A percentile compares a stretch with the other conserved stretches of the same genome.
These are phyloP conservation scores for Mamestra configurata DNA, from an alignment of 1,140 invertebrate species.

Conservation along the genomic window DNA sequence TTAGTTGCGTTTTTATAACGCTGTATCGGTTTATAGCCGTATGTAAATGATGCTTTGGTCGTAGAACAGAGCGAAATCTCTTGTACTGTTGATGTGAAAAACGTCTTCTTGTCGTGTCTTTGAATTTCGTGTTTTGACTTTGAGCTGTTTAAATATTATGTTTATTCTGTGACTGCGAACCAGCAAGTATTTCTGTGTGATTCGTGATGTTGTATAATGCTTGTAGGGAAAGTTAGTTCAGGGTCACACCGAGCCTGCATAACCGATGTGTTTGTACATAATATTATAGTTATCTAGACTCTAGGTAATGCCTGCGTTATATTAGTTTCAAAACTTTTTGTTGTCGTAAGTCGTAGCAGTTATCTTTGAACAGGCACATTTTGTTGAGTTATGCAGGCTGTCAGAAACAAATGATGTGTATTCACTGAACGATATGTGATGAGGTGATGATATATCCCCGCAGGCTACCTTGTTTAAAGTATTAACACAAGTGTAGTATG, in stretches of 20 bases:
- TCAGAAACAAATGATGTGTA: no score
- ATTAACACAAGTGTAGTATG: no score
- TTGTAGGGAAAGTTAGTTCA: slow-evolving; percentile 42
- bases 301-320: background rate
- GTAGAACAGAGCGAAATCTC: background rate
- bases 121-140: slow-evolving; percentile 29
- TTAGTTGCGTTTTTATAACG: background rate
- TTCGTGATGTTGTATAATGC: slow-evolving; percentile 26
- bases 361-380: background rate
- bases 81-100: background rate
- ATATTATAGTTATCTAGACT: background rate
- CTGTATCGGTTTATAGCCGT: background rate
- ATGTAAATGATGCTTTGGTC: background rate
- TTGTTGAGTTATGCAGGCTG: no score
- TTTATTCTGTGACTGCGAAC: slow-evolving; percentile 8
- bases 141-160: slow-evolving; percentile 8
- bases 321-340: background rate
- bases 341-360: no score
- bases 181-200: slow-evolving; percentile 17
- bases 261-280: slow-evolving; percentile 19
- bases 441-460: no score
- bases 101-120: slow-evolving; percentile 6
- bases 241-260: slow-evolving; percentile 15
- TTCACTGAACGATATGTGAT: no score
- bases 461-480: no score